phyloP scores from a whole-genome alignment of 2,113 vertebrate genomes.

The Helogale parvula region DNA sequence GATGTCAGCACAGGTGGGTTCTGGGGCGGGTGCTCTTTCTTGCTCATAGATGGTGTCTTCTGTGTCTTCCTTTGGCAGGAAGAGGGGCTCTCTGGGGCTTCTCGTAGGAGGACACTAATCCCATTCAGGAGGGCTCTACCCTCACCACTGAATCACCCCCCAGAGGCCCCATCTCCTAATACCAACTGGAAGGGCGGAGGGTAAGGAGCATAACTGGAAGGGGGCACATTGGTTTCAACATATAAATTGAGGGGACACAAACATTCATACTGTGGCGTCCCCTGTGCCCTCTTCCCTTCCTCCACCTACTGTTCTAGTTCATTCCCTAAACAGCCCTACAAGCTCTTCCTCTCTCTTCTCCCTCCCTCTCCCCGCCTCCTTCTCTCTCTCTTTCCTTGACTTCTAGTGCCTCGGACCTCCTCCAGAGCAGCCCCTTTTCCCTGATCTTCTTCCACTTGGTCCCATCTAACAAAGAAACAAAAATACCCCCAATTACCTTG shows the following conservation, averaged over 20 bases:
- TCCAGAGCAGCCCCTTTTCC: not conserved
- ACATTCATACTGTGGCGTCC: not conserved
- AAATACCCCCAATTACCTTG: slow-evolving; percentile 36
- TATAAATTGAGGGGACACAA: not conserved
- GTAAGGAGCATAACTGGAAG: not conserved
- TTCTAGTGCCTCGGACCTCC: not conserved
- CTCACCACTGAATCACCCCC: not conserved
- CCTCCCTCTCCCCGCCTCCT: no score
- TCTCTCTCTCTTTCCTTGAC: not conserved
- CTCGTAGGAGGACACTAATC: no score
- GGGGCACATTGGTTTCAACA: not conserved
- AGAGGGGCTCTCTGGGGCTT: not conserved
- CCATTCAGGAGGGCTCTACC: not conserved
- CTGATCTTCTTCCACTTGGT: not conserved
- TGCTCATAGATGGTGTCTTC: not conserved
- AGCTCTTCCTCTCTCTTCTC: not conserved
- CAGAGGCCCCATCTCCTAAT: not conserved
- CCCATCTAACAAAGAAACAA: slow-evolving; percentile 32
- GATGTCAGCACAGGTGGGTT: not conserved
- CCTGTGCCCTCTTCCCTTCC: not conserved
- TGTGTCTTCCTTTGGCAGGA: not conserved
- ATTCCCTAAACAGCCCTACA: no score
- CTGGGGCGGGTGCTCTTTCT: not conserved
- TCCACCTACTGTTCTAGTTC: not conserved
- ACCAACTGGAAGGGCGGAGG: not conserved